A percentile compares a stretch with the other conserved stretches of the same genome.
Conservation (phyloP, 2,888 invertebrate species). For the Caenorhabditis parvicauda region DNA sequence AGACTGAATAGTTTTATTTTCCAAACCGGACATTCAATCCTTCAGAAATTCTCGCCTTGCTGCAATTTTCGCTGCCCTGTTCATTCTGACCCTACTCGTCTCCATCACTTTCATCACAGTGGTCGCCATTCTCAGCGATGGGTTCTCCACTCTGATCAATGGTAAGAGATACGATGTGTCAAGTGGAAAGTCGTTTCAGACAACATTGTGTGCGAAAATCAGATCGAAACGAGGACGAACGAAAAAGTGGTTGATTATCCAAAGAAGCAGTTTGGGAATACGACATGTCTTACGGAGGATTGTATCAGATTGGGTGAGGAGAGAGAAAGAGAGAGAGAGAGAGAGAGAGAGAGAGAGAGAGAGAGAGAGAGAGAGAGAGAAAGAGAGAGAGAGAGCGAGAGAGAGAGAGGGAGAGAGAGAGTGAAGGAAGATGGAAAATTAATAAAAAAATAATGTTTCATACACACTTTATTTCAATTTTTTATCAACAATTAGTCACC, state of each 20-base stretch:
- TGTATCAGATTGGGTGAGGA: slow-evolving; percentile 43
- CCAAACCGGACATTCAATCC: not conserved
- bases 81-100: slow-evolving; percentile 37
- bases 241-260: too few relatives aligned
- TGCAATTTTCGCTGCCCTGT: slow-evolving; percentile 43
- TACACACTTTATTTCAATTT: not conserved
- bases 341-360: too few relatives aligned
- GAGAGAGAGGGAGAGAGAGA: too few relatives aligned
- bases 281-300: slow-evolving; percentile 29
- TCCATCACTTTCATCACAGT: slow-evolving; percentile 40
- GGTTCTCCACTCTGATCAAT: slow-evolving; percentile 36
- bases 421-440: too few relatives aligned
- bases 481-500: not conserved
- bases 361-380: too few relatives aligned
- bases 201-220: too few relatives aligned
- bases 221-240: slow-evolving; percentile 4
- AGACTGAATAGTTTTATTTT: slow-evolving; percentile 6
- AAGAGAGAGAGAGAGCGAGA: too few relatives aligned
- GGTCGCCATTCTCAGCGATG: slow-evolving; percentile 46
- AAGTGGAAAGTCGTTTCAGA: slow-evolving; percentile 20
- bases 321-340: too few relatives aligned
- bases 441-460: too few relatives aligned
- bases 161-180: slow-evolving; percentile 13
- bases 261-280: slow-evolving; percentile 7
- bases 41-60: slow-evolving; percentile 40